Evolutionary conservation across 2,888 invertebrate species (phyloP), one percentile per base, ranked within the genome.

Genomic region (Mycalesis mineus): DNA sequence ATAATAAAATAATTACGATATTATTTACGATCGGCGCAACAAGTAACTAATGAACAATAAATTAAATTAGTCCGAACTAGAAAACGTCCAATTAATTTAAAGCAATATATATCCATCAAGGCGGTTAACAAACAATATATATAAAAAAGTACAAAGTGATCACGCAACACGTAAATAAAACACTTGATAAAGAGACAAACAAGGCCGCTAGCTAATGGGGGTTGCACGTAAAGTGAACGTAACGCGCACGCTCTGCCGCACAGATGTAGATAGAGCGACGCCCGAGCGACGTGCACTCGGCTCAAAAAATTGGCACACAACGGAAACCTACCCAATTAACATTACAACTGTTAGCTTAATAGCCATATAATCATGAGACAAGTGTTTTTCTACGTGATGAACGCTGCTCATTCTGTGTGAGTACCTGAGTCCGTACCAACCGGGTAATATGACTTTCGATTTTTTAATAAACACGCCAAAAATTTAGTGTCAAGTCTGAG

Each of bases 251-350:
- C 77, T 80, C 73, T 78, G 81, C 63, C 74, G 84, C 77, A 65
- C 77, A 77, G 88, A 88, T 88, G 78, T 74, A 83, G 88, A 88
- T 88, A 86, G 68, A 70, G 22, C 52, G 28, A 28, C 49, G 28
- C 39, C 47, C 39, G 36, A 50, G 54, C 33, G 52, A 61, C 55
- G 80, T 75, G 78, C 78, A 75, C 74, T 81, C 78, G 74, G 70
- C 80, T 74, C 74, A 80, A 80, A 80, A n/a, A 86, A 87, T 83
- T 86, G 80, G 87, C 86, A 86, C 88, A 88, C 83, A 84, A 84
- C 87, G 85, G 86, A 88, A 82, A 83, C 78, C 64, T 64, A 68
- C 68, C 71, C 67, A 71, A 72, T 71, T 70, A 68, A 49, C 58
- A 57, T 65, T 51, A 70, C 63, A 62, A 70, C 65, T 68, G 69